These are phyloP conservation scores for Xiphophorus birchmanni DNA, from an alignment of 2,797 vertebrate genomes.

Conservation along the genomic window DNA sequence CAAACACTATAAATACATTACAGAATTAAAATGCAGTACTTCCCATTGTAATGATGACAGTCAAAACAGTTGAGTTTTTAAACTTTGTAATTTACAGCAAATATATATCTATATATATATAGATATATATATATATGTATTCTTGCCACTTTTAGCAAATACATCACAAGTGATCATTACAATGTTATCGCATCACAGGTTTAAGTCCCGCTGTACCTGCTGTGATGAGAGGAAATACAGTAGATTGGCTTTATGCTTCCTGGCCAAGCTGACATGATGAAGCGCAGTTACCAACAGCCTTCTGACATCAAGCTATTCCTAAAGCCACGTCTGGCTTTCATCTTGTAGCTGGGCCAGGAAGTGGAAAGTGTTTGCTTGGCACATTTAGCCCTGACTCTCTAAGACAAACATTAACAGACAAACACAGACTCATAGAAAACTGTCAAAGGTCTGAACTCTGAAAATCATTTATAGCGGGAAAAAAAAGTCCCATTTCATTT, in stretches of 20 bases:
- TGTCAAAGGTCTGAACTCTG: constrained; percentile 45
- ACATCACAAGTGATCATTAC: constrained; percentile 64
- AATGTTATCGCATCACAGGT: constrained; percentile 64
- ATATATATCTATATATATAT: constrained; percentile 48
- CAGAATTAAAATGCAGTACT: constrained; percentile 63
- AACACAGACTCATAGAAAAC: constrained; percentile 66
- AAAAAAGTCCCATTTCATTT: constrained; percentile 54
- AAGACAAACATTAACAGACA: constrained; percentile 66
- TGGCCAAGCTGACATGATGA: constrained; percentile 42
- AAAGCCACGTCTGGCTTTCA: constrained; percentile 25
- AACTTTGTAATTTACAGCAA: constrained; percentile 78
- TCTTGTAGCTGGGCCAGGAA: constrained; percentile 64
- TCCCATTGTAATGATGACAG: constrained; percentile 66
- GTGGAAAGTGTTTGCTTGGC: constrained; percentile 67
- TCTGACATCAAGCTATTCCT: constrained; percentile 37
- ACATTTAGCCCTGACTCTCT: constrained; percentile 67
- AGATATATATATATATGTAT: constrained; percentile 45
- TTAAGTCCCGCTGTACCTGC: constrained; percentile 56
- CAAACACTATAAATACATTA: constrained; percentile 74
- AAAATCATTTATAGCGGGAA: constrained; percentile 39
- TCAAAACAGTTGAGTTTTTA: constrained; percentile 66
- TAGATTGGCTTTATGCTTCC: constrained; percentile 45
- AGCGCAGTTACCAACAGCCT: constrained; percentile 24
- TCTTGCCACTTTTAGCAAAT: constrained; percentile 67
- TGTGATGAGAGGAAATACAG: constrained; percentile 56